Percentiles rank a stretch among this genome's conserved stretches.
These are phyloP conservation scores for Habrosyne pyritoides DNA, from an alignment of 2,888 invertebrate genomes.

Conservation along the genomic window DNA sequence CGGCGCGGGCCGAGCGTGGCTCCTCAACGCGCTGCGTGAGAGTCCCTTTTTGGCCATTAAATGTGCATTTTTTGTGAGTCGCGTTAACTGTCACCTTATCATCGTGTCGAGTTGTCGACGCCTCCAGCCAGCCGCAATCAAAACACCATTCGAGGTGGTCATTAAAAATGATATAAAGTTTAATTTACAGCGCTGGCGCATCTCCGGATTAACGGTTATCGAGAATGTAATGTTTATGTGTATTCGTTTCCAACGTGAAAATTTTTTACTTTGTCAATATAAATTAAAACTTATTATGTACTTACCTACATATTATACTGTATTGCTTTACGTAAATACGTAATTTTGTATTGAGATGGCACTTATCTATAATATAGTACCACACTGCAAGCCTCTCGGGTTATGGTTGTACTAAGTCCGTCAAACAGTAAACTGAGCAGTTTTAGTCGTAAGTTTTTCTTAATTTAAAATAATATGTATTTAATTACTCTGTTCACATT, in stretches of 20 bases:
- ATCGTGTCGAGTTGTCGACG: slow-evolving; percentile 82
- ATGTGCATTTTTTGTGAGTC: slow-evolving; percentile 73
- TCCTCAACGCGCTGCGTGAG: slow-evolving; percentile 43
- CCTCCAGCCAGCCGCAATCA: slow-evolving; percentile 81
- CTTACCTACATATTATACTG: no score
- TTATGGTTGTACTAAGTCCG: no score
- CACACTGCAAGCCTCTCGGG: no score
- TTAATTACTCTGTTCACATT: no score
- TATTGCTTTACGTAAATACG: no score
- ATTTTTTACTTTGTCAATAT: slow-evolving; percentile 69
- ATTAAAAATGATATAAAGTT: slow-evolving; percentile 83
- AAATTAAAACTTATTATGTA: slow-evolving; percentile 56
- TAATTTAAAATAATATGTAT: no score
- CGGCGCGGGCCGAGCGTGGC: slow-evolving; percentile 24
- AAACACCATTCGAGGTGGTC: slow-evolving; percentile 79
- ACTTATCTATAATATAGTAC: no score
- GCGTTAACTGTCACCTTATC: slow-evolving; percentile 79
- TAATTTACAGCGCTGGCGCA: slow-evolving; percentile 75
- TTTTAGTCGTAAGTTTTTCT: no score
- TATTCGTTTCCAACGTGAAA: slow-evolving; percentile 60
- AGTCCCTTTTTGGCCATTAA: slow-evolving; percentile 72
- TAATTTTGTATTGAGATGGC: no score
- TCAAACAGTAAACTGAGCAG: no score
- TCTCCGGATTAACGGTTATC: slow-evolving; percentile 77
- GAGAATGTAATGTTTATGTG: slow-evolving; percentile 74